Base-by-base conservation (phyloP, 2,797 vertebrate species). In the Phalanger gymnotis region DNA sequence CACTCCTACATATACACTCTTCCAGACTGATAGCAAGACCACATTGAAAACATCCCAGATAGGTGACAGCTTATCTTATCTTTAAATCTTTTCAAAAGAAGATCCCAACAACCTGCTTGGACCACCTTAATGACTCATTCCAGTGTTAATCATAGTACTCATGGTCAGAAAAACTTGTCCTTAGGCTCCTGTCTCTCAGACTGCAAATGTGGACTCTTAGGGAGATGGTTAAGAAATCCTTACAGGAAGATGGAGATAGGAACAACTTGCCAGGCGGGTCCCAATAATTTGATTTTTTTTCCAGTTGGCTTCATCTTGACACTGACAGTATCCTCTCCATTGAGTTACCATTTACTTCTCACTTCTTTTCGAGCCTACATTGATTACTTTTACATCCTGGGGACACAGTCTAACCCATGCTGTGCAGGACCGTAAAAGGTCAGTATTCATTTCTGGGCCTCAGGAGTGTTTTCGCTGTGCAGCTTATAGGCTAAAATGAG, bases 371-470 rank as follows among this genome's bases (percentile, higher is more conserved):
- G 47, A 27, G 52, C 54, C 6, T 28, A 34, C 1, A 47, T 54
- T 52, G 31, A 40, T 81, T 54, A 14, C 55, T 53, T 51, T 92
- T 90, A 13, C 66, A 7, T 47, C 53, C 90, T n/a, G 31, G 34
- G 13, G 12, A 1, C 28, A 27, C 9, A 0, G 22, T 47, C 73
- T 92, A 47, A 81, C 31, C 5, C 14, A 2, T 55, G n/a, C 27
- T 11, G 56, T 51, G 53, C 57, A 93, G 53, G 5, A 56, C 73
- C 52, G 34, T 87, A 56, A 54, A 47, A 53, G 55, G 16, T 47
- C 54, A 61, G 30, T 90, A 27, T 40, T 92, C 53, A 10, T 95
- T 95, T 92, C 89, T 31, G 28, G 51, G n/a, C 54, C 73, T 91
- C 12, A 89, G 52, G 91, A 89, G 54, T 87, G 10, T 90, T 81